Conservation (phyloP, 2,888 invertebrate genomes). For the Pecten maximus region DNA sequence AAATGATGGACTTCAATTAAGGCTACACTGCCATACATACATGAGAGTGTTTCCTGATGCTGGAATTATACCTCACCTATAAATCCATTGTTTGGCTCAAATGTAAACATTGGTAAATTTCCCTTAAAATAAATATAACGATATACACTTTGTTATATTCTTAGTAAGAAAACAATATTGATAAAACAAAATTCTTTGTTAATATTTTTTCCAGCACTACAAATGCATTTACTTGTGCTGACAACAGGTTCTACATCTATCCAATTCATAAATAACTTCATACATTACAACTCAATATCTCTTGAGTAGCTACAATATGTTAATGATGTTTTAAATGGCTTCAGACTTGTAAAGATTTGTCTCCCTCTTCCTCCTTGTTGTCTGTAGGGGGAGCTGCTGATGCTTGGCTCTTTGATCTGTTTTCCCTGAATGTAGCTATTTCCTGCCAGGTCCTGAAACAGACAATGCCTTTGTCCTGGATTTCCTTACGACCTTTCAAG, state of each 20-base stretch:
- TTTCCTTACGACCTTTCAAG: constrained; percentile 82
- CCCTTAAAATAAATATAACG: too few species aligned
- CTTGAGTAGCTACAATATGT: not conserved
- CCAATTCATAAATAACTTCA: not conserved
- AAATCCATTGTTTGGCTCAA: too few species aligned
- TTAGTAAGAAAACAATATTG: too few species aligned
- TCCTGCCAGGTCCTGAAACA: constrained; percentile 70
- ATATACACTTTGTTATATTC: too few species aligned
- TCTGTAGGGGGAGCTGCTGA: constrained; percentile 37
- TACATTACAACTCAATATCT: not conserved
- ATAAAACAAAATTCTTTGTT: too few species aligned
- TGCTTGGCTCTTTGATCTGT: constrained; percentile 47
- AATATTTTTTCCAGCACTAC: too few species aligned
- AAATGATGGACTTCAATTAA: too few species aligned
- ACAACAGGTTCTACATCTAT: not conserved
- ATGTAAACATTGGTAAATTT: too few species aligned
- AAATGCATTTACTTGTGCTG: too few species aligned
- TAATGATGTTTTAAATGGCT: not conserved
- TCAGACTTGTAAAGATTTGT: not conserved
- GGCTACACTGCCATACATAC: too few species aligned
- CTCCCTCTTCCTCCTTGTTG: not conserved
- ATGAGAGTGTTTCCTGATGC: too few species aligned
- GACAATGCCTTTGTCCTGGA: constrained; percentile 79
- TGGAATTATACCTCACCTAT: too few species aligned
- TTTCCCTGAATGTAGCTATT: constrained; percentile 52